A percentile compares a stretch with the other conserved stretches of the same genome.
These are phyloP conservation scores for Adelosebastes latens DNA, from an alignment of 2,797 vertebrate species.

Conservation along the genomic window DNA sequence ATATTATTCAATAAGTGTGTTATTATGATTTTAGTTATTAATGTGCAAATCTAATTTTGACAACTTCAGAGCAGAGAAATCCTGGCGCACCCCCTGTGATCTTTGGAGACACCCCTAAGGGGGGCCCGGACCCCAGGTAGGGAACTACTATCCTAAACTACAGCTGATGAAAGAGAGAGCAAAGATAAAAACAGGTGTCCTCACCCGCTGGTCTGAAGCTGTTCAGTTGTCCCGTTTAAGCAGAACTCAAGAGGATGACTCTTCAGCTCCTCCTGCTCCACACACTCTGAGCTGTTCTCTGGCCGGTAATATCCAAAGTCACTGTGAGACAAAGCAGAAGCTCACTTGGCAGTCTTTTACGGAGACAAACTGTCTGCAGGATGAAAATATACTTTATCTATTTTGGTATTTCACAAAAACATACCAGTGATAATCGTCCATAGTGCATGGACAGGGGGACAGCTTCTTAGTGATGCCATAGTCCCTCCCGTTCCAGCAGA, in stretches of 20 bases:
- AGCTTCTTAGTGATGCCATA: constrained; percentile 82
- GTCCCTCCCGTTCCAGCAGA: constrained; percentile 76
- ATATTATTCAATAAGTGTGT: too few species aligned
- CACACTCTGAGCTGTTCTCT: constrained; percentile 88
- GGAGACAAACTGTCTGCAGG: neutral
- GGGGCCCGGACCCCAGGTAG: too few species aligned
- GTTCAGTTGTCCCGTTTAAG: constrained; percentile 89
- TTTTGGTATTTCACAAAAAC: neutral
- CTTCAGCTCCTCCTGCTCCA: constrained; percentile 90
- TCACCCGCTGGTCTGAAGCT: constrained; percentile 91
- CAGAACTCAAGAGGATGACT: constrained; percentile 90
- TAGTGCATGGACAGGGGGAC: constrained; percentile 87
- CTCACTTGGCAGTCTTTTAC: neutral
- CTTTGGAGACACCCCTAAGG: too few species aligned
- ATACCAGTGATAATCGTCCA: constrained; percentile 93
- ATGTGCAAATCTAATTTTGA: too few species aligned
- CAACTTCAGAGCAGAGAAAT: too few species aligned
- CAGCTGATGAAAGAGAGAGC: neutral
- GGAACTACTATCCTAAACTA: neutral
- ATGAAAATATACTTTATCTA: neutral
- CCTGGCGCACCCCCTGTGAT: too few species aligned
- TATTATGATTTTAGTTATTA: too few species aligned
- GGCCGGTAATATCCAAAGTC: constrained; percentile 94
- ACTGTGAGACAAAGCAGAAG: constrained; percentile 69
- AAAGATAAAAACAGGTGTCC: neutral